Evolutionary conservation across 2,113 vertebrate genomes (phyloP), one percentile per base, ranked within the genome.

Genomic region (Dromiciops gliroides): DNA sequence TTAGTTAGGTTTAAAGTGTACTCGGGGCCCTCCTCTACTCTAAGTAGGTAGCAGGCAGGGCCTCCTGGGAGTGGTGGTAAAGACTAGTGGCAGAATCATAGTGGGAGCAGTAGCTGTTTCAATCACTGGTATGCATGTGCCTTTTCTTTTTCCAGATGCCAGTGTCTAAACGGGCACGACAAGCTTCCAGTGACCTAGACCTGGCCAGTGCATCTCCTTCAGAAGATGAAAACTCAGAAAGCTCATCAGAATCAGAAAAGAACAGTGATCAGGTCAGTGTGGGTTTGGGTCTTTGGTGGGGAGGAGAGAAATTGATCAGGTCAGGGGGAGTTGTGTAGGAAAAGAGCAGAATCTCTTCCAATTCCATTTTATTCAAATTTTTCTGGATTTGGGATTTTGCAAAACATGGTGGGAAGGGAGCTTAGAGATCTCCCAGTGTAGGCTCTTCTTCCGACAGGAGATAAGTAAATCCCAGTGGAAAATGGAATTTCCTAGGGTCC

Each of bases 201-300:
- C 99, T 99, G 94, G 99, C 99, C 96, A 99, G 99, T 51, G 98
- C 98, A 26, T 99, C 99, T 0, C 98, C 98, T 0, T 99, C 99
- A 0, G 99, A 99, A 47, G 99, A 99, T 50, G 99, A 99, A 90
- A 99, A 99, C 51, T 99, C 99, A 0, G 99, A 99, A 89, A 99
- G 98, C 0, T 99, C 99, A 3, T 99, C 99, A 0, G 99, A 99
- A 97, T 99, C 99, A 0, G 99, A 99, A 75, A 99, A 99, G 97
- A 99, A 99, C 98, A 99, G 99, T 3, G 99, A 99, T 98, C 99
- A 99, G 99, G 99, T 99, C 91, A 97, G 96, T 25, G 0, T 37
- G 7, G 67, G 19, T 23, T n/a, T 83, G 67, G 67, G 19, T 44
- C 2, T 28, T 50, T 0, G 51, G 8, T 24, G 0, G 48, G 51